Evolutionary conservation across 2,888 invertebrate species (phyloP).

Genomic region (Tribolium freemani): DNA sequence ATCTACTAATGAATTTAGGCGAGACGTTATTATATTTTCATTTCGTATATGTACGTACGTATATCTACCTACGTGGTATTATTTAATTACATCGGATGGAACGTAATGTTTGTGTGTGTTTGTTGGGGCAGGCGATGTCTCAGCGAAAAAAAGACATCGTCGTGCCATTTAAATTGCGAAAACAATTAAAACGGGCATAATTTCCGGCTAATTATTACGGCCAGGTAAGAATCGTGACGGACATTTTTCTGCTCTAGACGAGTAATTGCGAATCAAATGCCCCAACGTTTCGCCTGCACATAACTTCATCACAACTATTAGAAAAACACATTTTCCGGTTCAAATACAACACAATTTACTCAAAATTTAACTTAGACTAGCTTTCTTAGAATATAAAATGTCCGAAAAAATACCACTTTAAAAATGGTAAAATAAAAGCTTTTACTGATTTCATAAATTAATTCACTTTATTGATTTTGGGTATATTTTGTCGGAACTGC

Average conservation of each 20-base stretch:
- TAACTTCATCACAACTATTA: too few species aligned
- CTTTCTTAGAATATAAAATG: too few species aligned
- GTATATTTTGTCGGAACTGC: too few species aligned
- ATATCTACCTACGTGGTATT: slow-evolving; percentile 34
- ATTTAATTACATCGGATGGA: slow-evolving; percentile 42
- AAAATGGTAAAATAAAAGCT: too few species aligned
- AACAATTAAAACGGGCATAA: slow-evolving; percentile 46
- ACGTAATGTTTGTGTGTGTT: slow-evolving; percentile 28
- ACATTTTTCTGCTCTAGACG: slow-evolving; percentile 34
- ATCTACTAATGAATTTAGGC: slow-evolving; percentile 60
- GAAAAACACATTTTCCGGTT: too few species aligned
- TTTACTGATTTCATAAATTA: too few species aligned
- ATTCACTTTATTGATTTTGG: too few species aligned
- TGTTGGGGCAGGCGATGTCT: slow-evolving; percentile 34
- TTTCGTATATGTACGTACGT: slow-evolving; percentile 32
- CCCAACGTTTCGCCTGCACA: background rate
- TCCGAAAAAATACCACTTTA: too few species aligned
- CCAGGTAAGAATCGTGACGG: slow-evolving; percentile 43
- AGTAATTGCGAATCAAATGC: slow-evolving; percentile 27
- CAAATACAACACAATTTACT: too few species aligned
- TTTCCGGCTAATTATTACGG: slow-evolving; percentile 46
- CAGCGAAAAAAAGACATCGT: slow-evolving; percentile 33
- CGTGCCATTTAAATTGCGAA: slow-evolving; percentile 46
- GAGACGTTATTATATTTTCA: slow-evolving; percentile 54
- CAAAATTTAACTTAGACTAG: too few species aligned